Base-by-base conservation (phyloP, 2,797 vertebrate species). In the Amazonetta brasiliensis region DNA sequence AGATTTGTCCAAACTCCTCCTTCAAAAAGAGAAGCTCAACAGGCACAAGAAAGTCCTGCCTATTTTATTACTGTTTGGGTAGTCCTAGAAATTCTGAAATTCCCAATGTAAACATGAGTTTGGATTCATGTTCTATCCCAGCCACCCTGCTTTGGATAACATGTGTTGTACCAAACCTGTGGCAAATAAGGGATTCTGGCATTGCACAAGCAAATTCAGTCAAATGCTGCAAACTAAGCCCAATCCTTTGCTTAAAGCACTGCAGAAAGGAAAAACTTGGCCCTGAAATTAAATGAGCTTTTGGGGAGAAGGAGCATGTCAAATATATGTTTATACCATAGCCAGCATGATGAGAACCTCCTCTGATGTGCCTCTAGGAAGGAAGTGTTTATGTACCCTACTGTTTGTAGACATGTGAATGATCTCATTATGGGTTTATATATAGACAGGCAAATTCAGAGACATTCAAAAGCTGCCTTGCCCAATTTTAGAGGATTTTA, bases 151-250 rank as follows among this genome's bases (percentile, higher is more conserved):
- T 68, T 59, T 26, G 31, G 23, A 20, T 15, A 26, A 28, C 9
- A 9, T 0, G 0, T 4, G 12, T 5, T 4, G 33, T 8, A 16
- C 30, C n/a, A 50, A n/a, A 50, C 7, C 16, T 19, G 9, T 2
- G 12, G 60, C 39, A 74, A 44, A 18, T 4, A 16, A 56, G 41
- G 35, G n/a, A 6, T 50, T 11, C 54, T 25, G 33, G 18, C 7
- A 25, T 2, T 1, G 8, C 3, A 3, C 7, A 44, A 58, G 25
- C 68, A 72, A 35, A 8, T 48, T 6, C 50, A 55, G 14, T 6
- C 3, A 12, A 7, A 19, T 2, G 1, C 4, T 30, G 16, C 16
- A 19, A 8, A 56, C 15, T n/a, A 64, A 69, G 17, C 35, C 16
- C 15, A n/a, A 3, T 5, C 4, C 35, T 67, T 18, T 74, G 50